Conservation (phyloP, 2,797 vertebrate genomes). For the Pachyuromys duprasi region DNA sequence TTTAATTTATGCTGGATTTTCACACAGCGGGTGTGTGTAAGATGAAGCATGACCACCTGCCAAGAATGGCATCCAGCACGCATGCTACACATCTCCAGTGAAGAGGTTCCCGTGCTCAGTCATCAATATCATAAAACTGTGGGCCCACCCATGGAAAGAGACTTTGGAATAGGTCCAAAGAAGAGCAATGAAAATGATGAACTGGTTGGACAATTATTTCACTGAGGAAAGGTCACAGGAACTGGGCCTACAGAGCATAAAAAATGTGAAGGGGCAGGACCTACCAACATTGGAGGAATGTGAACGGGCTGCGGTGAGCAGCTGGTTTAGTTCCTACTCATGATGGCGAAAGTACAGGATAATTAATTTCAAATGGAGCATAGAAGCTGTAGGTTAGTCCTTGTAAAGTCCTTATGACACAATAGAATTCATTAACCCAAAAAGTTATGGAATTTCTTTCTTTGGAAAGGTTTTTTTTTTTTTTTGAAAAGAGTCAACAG, state of each 20-base stretch:
- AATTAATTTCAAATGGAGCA: slow-evolving; percentile 57
- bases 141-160: slow-evolving; percentile 55
- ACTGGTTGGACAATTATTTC: slow-evolving; percentile 57
- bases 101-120: background rate
- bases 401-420: slow-evolving; percentile 53
- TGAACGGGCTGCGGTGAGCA: slow-evolving; percentile 44
- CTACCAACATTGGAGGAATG: slow-evolving; percentile 33
- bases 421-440: slow-evolving; percentile 50
- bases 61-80: background rate
- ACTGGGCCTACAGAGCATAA: background rate
- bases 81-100: background rate
- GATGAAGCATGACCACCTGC: background rate
- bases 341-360: slow-evolving; percentile 6
- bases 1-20: slow-evolving; percentile 39
- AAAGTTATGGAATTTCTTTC: slow-evolving; percentile 47
- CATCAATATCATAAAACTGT: background rate
- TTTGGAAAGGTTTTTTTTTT: slow-evolving; percentile 6
- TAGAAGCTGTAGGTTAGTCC: slow-evolving; percentile 50
- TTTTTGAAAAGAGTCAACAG: background rate
- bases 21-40: background rate
- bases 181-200: slow-evolving; percentile 72
- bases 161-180: slow-evolving; percentile 59
- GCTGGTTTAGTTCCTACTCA: slow-evolving; percentile 67
- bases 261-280: slow-evolving; percentile 49
- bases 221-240: slow-evolving; percentile 53